Evolutionary conservation across 2,888 invertebrate genomes (phyloP), one percentile per base, ranked within the genome.

Genomic region (Dioctria linearis): DNA sequence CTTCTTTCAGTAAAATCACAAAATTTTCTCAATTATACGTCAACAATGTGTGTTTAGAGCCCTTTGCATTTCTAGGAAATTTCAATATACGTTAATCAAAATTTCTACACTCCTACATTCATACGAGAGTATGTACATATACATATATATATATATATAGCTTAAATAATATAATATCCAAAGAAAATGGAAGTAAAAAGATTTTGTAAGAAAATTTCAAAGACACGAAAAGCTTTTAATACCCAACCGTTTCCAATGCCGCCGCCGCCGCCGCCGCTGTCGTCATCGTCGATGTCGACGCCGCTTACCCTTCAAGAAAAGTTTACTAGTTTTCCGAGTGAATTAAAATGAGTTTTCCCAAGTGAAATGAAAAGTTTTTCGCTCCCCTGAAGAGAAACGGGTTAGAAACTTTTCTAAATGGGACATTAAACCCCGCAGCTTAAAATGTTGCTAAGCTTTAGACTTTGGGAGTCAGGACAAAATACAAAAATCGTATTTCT

Each of bases 161-260:
- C 5, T 6, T 9, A 49, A 49, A 49, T 25, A 25, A 25, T 25
- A 25, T 25, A 25, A 25, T 25, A 25, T 25, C 25, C 25, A 0
- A 25, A 25, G 25, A 25, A 25, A 25, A 25, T 25, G 37, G 61
- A 61, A 37, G 25, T 2, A 61, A 61, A 8, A 61, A 61, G 11
- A 25, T 5, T 54, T 54, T 54, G 54, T n/a, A 61, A 39, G 61
- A 61, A 61, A 61, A 61, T 61, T n/a, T 6, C 25, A 61, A 61
- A 61, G 61, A 61, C 61, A 61, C 61, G 61, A 61, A 61, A 61
- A 61, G 61, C 61, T 61, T 61, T 61, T 61, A 61, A 61, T 61
- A 61, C 61, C 54, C 54, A n/a, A 4, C 54, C 54, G 8, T 2
- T 25, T 25, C 25, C 25, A 25, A 1, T 25, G 25, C 25, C 25